phyloP scores from a whole-genome alignment of 2,888 invertebrate genomes.

The Platerodrilus igneus region DNA sequence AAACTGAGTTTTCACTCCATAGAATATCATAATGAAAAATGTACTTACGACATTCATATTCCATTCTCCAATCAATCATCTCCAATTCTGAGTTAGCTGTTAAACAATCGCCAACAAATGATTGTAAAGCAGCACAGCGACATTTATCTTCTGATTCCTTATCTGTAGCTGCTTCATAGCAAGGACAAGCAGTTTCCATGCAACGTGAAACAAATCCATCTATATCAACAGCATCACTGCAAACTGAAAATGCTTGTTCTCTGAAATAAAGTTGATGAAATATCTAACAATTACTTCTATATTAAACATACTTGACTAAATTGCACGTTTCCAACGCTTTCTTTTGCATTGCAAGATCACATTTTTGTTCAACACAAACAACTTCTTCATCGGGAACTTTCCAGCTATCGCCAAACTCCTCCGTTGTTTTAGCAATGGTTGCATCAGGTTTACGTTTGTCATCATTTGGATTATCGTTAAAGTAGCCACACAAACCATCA shows the following conservation, averaged over 20 bases:
- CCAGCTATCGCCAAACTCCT: conserved; percentile 77
- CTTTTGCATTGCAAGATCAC: conserved; percentile 58
- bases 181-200: conserved; percentile 70
- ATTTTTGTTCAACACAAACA: conserved; percentile 58
- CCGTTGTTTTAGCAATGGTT: conserved; percentile 54
- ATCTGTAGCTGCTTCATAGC: conserved; percentile 54
- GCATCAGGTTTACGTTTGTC: conserved; percentile 72
- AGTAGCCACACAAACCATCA: conserved; percentile 77
- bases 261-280: conserved; percentile 26
- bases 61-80: conserved; percentile 65
- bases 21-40: conserved; percentile 6
- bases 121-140: conserved; percentile 65
- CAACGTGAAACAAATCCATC: conserved; percentile 69
- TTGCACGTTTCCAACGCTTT: conserved; percentile 66
- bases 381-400: conserved; percentile 51
- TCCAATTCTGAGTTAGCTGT: conserved; percentile 60
- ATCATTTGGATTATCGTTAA: conserved; percentile 60
- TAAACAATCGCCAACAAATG: conserved; percentile 70
- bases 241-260: conserved; percentile 61
- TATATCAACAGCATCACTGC: conserved; percentile 59
- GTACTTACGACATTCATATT: conserved; percentile 66
- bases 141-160: conserved; percentile 51
- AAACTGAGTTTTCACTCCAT: not conserved
- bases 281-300: not conserved
- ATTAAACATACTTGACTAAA: conserved; percentile 56